Base-by-base conservation (phyloP, 2,888 invertebrate genomes). In the Pollenia labialis region DNA sequence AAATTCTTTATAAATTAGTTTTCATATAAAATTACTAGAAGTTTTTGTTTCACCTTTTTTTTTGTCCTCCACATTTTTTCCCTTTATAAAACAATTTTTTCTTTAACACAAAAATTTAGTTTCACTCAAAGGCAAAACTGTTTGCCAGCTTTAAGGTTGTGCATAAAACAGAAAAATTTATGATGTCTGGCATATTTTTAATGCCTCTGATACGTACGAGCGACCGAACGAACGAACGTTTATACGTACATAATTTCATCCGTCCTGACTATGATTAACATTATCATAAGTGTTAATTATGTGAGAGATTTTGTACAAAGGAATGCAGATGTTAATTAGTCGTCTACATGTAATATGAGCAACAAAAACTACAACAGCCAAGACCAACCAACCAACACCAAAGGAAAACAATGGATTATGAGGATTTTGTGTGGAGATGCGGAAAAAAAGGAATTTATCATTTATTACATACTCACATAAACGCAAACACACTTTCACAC, bases 271-370 rank as follows among this genome's bases (percentile, higher is more conserved):
- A 60, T 42, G 71, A 60, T 54, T 76, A 80, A 52, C 64, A 68
- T 80, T 86, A 80, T 71, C 83, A 81, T 81, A 83, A 83, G 86
- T 83, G 86, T 83, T 86, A 83, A 86, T 86, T 86, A 83, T 86
- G 83, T 79, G 79, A 56, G 83, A 82, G 75, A 75, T 68, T 60
- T 80, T 60, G 10, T 80, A 62, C 74, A 74, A 77, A 83, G 48
- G 56, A 77, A 71, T 83, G 76, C 83, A 83, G 64, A 83, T 83
- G 83, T 76, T 83, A 83, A 83, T 83, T 77, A 83, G 76, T 71
- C 82, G 40, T 77, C 62, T 64, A 18, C 76, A 83, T 76, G 62
- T 76, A 40, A 71, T 54, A 44, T 54, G 40, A 62, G 62, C 69
- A 62, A 42, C 44, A 69, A 62, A 52, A 54, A 14, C 56, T 56